A percentile compares a stretch with the other conserved stretches of the same genome.
Conservation (phyloP, 1,140 invertebrate genomes). For the Papilio machaon region DNA sequence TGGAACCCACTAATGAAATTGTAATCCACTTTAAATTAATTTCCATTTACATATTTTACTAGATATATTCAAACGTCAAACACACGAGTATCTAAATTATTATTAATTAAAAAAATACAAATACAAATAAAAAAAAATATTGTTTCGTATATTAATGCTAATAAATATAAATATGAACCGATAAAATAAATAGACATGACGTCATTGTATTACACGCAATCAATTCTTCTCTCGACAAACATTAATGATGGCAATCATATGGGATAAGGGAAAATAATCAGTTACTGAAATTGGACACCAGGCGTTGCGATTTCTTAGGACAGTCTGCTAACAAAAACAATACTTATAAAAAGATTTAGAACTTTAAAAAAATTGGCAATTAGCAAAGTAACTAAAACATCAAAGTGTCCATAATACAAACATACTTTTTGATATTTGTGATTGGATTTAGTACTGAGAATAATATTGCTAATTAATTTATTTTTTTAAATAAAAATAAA, state of each 20-base stretch:
- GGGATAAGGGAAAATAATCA: conserved; percentile 25
- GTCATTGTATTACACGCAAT: conserved; percentile 6
- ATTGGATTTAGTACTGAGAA: no score
- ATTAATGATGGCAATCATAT: conserved; percentile 31
- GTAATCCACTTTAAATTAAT: conserved; percentile 6
- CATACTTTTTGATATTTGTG: no score
- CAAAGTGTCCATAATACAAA: no score
- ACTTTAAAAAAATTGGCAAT: neutral
- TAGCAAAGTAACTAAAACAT: neutral
- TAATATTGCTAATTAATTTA: no score
- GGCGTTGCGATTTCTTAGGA: neutral
- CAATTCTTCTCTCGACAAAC: conserved; percentile 12
- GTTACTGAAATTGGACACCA: neutral
- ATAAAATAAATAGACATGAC: conserved; percentile 17
- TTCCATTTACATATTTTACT: neutral
- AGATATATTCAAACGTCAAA: neutral
- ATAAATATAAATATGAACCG: neutral
- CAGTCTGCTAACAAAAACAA: neutral
- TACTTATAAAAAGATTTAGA: neutral
- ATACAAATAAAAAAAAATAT: no score
- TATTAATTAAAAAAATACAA: no score
- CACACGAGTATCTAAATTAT: no score
- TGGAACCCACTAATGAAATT: conserved; percentile 28
- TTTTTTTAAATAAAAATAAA: no score
- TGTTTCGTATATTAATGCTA: neutral